Base-by-base conservation (phyloP, 2,888 invertebrate genomes). In the Chouioia cunea region DNA sequence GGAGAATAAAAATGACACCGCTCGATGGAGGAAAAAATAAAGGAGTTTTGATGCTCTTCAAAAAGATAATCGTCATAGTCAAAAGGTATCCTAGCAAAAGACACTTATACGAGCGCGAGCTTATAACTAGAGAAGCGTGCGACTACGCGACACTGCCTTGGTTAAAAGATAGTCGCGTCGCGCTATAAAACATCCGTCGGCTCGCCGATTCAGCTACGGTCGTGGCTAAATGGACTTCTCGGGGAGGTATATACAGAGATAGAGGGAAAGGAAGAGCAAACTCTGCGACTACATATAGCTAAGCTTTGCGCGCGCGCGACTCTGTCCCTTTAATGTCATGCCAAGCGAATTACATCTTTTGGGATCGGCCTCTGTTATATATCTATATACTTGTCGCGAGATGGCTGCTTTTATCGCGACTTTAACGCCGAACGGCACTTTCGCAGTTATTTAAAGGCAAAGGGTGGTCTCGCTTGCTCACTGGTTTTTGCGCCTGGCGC, bases 91-190 rank as follows among this genome's bases (percentile, higher is more conserved):
- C 36, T 52, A 68, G 60, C 67, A 64, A 64, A 68, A 68, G 63
- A 68, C 68, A 69, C 68, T 72, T 66, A 54, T 65, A 59, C 48
- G 69, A 65, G 54, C 48, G 54, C n/a, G n/a, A n/a, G n/a, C n/a
- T n/a, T n/a, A n/a, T 58, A 69, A 73, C 66, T 65, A 70, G 70
- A 70, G 70, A 71, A 69, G 71, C 71, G 71, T 65, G 71, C 59
- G 71, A 71, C 63, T 65, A 12, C 70, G 56, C 65, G 68, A 69
- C 65, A 65, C 73, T 73, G 67, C 71, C 68, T n/a, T 65, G 62
- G 27, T 69, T 71, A 64, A 71, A 71, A 71, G 71, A 74, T 66
- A 48, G 64, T 58, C 62, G 16, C 10, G 36, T 8, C 56, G 59
- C 56, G 52, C 69, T 71, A 71, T 69, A 74, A 71, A 73, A 74